Evolutionary conservation across 35 echinoderm and acorn worm genomes (phyloP).

Genomic region (Amphiura filiformis): DNA sequence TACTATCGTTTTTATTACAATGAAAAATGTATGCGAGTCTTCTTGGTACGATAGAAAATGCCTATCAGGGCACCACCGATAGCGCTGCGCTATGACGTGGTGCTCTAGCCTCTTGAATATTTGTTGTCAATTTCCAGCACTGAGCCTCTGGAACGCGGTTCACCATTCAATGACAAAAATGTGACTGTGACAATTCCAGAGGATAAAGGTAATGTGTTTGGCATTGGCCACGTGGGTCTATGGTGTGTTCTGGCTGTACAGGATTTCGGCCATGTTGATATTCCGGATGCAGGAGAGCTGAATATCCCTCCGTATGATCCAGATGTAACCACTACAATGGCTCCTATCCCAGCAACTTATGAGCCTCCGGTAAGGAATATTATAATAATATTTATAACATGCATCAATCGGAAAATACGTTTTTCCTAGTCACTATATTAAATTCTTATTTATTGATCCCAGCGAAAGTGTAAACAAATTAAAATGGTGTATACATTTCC

Average conservation of each 20-base stretch:
- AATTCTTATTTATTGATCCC: too few relatives aligned
- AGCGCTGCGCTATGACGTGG: too few relatives aligned
- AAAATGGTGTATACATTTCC: too few relatives aligned
- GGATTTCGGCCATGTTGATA: conserved; percentile 70
- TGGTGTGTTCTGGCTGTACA: conserved; percentile 61
- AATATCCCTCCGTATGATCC: background rate
- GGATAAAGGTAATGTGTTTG: conserved; percentile 11
- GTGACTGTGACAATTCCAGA: conserved; percentile 58
- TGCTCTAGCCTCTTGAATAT: too few relatives aligned
- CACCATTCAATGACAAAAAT: conserved; percentile 20
- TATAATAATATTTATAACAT: background rate
- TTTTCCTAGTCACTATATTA: background rate
- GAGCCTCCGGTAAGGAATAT: too few relatives aligned
- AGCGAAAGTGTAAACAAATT: too few relatives aligned
- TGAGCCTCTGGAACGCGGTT: background rate
- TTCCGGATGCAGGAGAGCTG: conserved; percentile 26
- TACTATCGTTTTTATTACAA: too few relatives aligned
- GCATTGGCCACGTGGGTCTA: conserved; percentile 56
- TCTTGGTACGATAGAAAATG: too few relatives aligned
- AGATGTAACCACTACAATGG: too few relatives aligned
- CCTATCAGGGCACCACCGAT: too few relatives aligned
- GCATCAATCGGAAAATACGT: background rate
- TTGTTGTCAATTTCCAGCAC: background rate
- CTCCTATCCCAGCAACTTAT: too few relatives aligned
- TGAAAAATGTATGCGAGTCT: too few relatives aligned